A percentile compares a stretch with the other conserved stretches of the same genome.
phyloP scores from a whole-genome alignment of 2,797 vertebrate species.

The Percopsis omiscomaycus region DNA sequence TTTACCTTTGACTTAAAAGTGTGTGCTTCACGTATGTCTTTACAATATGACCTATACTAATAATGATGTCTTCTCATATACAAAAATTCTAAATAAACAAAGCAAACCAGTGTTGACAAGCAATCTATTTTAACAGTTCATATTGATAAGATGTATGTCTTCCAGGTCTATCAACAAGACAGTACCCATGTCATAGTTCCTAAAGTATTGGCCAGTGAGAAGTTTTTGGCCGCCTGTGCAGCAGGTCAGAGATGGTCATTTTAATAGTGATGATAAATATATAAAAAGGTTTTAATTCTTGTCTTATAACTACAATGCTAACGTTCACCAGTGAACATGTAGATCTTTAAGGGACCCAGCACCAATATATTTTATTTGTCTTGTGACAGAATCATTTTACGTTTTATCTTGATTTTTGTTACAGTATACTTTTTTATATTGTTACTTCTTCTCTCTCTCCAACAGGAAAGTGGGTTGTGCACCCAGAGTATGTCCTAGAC shows the following conservation, averaged over 20 bases:
- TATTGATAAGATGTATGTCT: slow-evolving; percentile 27
- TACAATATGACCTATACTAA: too few relatives aligned
- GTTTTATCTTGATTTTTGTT: not conserved
- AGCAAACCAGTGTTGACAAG: not conserved
- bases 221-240: slow-evolving; percentile 92
- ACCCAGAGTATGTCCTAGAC: slow-evolving; percentile 89
- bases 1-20: not conserved
- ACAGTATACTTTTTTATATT: not conserved
- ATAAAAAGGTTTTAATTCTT: not conserved
- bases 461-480: slow-evolving; percentile 94
- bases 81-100: too few relatives aligned
- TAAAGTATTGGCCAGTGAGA: slow-evolving; percentile 85
- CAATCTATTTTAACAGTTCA: not conserved
- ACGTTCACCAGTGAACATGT: too few relatives aligned
- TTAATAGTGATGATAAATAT: not conserved
- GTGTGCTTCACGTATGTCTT: slow-evolving; percentile 21
- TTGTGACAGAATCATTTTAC: not conserved
- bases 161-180: slow-evolving; percentile 82
- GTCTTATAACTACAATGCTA: not conserved
- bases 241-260: slow-evolving; percentile 79
- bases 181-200: slow-evolving; percentile 88
- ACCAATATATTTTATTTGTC: not conserved
- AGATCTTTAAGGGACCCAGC: not conserved
- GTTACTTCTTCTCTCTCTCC: not conserved
- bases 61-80: too few relatives aligned